Evolutionary conservation across 2,113 vertebrate species (phyloP), one percentile per base, ranked within the genome.

Genomic region (Lepus europaeus): DNA sequence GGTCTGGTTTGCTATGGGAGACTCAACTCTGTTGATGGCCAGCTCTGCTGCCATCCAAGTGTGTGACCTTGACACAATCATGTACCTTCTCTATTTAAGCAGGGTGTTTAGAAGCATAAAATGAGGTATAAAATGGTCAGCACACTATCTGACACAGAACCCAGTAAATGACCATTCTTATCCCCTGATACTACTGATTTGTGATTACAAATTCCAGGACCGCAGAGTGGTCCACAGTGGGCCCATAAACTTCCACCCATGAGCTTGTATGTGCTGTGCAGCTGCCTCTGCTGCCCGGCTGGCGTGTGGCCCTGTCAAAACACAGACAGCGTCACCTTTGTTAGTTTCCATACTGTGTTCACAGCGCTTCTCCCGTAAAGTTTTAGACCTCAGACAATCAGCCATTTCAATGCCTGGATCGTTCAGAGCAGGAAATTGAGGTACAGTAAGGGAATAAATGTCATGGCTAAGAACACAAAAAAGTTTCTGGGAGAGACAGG

Each of bases 351-450:
- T 5, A 4, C 25, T 51, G 3, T 22, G 36, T 84, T 53, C 19
- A 79, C 36, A 64, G 59, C 64, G 20, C 49, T 79, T 72, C 76
- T 66, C 19, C 85, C 33, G 23, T 29, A 56, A 6, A 74, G 33
- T 59, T 79, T 63, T 66, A 86, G n/a, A 11, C 33, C 45, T 89
- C 36, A 69, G 23, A 33, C 68, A 36, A 5, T 45, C 8, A 73
- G 7, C n/a, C 66, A 27, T 22, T 33, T 25, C n/a, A 76, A 76
- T 25, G n/a, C 77, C 19, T 66, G n/a, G 31, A 22, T 76, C 74
- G 64, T 91, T 89, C 66, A 87, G 25, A 56, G 70, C 17, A 72
- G 63, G 69, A 84, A 76, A 20, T 13, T 63, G 81, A 94, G 74
- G 53, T 16, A 3, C 45, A 84, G 1, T 39, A n/a, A 70, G 72